Base-by-base conservation (phyloP, 1,140 invertebrate genomes). In the Heliconius melpomene region DNA sequence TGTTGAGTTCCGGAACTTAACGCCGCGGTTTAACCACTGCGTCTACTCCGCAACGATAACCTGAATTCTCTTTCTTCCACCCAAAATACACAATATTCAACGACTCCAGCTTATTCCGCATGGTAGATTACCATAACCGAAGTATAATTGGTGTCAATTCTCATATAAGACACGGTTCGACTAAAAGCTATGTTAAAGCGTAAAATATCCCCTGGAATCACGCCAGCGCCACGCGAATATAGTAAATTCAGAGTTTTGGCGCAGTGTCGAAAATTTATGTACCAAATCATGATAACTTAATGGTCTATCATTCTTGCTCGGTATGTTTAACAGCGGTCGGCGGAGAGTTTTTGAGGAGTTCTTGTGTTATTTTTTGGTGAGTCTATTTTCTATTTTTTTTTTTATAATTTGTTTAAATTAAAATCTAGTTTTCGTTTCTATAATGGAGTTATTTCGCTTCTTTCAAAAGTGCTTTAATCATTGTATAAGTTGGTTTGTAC, bases 281-380 rank as follows among this genome's bases (percentile, higher is more conserved):
- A 77, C 75, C 75, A 77, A 77, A 77, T 77, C 75, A 77, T 77
- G 75, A 77, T 77, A 77, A 71, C 57, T 77, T 77, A 77, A 75
- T 75, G 66, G 75, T 77, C 75, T 38, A 77, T 77, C 75, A 77
- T 77, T 77, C 75, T 77, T 77, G 29, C 75, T 70, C 60, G 75
- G 57, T 70, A 23, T 46, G 23, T 77, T 77, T 70, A 77, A 70
- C 60, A 77, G 7, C 74, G 36, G 74, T 70, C 74, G 54, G 74
- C 23, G 11, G 60, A 11, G 57, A 23, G n/a, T 66, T 66, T 66
- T 16, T 26, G 16, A 66, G 60, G 26, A 66, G 60, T 66, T 66
- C 11, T 29, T 66, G 60, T 23, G 3, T 26, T 23, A 23, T 57
- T 57, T 57, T 36, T 23, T n/a, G 1, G n/a, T 57, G 3, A 57